Evolutionary conservation across 2,113 vertebrate species (phyloP), one percentile per base, ranked within the genome.

Genomic region (Fukomys damarensis): DNA sequence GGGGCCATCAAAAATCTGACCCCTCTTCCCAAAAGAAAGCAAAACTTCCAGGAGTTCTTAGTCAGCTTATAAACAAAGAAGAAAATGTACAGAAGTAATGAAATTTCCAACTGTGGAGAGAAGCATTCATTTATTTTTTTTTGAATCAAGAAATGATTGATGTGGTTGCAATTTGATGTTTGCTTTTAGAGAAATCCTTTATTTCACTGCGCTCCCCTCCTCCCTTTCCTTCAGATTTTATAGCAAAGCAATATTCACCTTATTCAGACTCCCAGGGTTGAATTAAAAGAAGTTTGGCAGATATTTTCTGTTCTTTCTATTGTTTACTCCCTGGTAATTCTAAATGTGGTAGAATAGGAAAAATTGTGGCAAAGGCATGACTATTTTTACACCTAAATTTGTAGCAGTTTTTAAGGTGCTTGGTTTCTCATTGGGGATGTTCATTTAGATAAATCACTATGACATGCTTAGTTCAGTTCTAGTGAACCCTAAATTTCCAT

Each of bases 91-190:
- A 98, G 97, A 97, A 98, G 98, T 98, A 97, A 97, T 98, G 98
- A 98, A 97, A 98, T 98, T 98, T 98, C 98, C 98, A 97, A 98
- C 98, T 97, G 98, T 94, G 98, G 97, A 87, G 95, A 95, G 97
- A 97, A 97, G 97, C 77, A 96, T 91, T 97, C 95, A 96, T 97
- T 98, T 98, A 97, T 97, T 98, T 97, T 98, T 97, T 95, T 94
- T 10, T 95, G 95, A 97, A 98, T 97, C 96, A 95, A 88, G 70
- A 89, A 90, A 96, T 98, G 98, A 98, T 97, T 98, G 97, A 98
- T 98, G 98, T 98, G 97, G 98, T 96, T 97, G 97, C 96, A 97
- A 98, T 98, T 92, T 91, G 97, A 95, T 97, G 97, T 98, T 98
- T 95, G 89, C 98, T 98, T 97, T 97, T 96, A 96, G 96, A 96